Evolutionary conservation across 2,797 vertebrate genomes (phyloP).

Genomic region (Anguilla marmorata): DNA sequence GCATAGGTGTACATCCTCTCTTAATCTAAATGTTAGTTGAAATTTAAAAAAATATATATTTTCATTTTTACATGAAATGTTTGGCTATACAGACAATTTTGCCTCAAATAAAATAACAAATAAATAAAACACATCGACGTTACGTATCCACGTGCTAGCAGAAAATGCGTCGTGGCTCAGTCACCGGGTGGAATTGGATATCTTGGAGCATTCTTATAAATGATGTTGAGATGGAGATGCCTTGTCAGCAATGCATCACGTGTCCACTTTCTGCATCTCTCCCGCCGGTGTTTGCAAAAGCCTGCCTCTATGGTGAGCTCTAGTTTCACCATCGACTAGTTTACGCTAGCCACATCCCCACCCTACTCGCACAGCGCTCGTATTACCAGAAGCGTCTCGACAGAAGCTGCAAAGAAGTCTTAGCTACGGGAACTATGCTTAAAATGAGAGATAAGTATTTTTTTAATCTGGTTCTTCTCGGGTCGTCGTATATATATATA

Average conservation of each 20-base stretch:
- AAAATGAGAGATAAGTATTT: constrained; percentile 46
- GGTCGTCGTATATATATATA: background rate
- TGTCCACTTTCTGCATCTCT: constrained; percentile 35
- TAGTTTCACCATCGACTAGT: constrained; percentile 31
- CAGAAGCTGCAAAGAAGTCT: constrained; percentile 56
- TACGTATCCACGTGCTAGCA: constrained; percentile 7
- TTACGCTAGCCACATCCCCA: constrained; percentile 37
- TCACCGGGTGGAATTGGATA: constrained; percentile 14
- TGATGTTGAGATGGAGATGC: constrained; percentile 1
- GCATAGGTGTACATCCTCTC: background rate
- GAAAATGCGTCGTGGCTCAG: constrained; percentile 19
- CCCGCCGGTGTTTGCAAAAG: constrained; percentile 33
- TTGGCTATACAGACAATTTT: background rate
- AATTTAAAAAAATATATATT: background rate
- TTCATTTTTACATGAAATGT: background rate
- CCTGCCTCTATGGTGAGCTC: constrained; percentile 26
- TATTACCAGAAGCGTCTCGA: constrained; percentile 55
- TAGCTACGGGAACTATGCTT: constrained; percentile 48
- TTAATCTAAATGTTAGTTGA: background rate
- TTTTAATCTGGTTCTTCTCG: background rate
- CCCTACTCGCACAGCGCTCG: constrained; percentile 28
- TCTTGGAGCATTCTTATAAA: background rate
- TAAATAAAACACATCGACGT: background rate
- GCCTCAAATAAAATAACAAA: background rate
- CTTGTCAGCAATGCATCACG: constrained; percentile 22